Percentiles rank a stretch among this genome's conserved stretches.
These are phyloP conservation scores for Lepidotrigona ventralis DNA, from an alignment of 1,140 invertebrate species.

Conservation along the genomic window DNA sequence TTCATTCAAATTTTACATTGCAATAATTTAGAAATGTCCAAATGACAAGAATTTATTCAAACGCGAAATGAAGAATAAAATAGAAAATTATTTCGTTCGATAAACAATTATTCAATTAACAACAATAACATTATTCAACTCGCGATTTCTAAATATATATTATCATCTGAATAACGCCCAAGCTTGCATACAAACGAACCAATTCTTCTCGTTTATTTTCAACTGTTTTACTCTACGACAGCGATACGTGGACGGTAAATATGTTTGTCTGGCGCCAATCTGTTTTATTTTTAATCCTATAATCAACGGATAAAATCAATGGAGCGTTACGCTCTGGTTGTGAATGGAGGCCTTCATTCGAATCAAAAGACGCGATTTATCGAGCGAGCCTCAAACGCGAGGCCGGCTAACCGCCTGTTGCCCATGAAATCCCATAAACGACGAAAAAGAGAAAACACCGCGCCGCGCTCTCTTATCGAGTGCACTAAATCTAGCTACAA, in stretches of 20 bases:
- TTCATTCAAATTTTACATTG: too few relatives aligned
- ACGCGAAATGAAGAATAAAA: too few relatives aligned
- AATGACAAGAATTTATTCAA: too few relatives aligned
- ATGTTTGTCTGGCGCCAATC: background rate
- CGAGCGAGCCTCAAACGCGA: conserved; percentile 8
- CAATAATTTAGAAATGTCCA: too few relatives aligned
- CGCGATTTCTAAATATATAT: too few relatives aligned
- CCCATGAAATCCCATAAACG: conserved; percentile 21
- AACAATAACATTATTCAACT: too few relatives aligned
- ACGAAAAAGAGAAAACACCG: conserved; percentile 28
- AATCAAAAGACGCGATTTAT: conserved; percentile 28
- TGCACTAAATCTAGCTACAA: conserved; percentile 40
- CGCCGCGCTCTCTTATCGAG: conserved; percentile 36
- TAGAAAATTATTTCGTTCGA: too few relatives aligned
- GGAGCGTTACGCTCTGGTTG: background rate
- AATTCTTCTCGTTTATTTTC: background rate
- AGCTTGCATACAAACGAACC: background rate
- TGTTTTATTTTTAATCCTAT: background rate
- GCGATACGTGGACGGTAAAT: background rate
- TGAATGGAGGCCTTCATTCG: conserved; percentile 15
- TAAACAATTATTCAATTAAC: too few relatives aligned
- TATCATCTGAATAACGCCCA: too few relatives aligned
- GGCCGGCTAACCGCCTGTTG: conserved; percentile 23
- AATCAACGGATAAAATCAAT: background rate
- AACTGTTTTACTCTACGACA: background rate